Evolutionary conservation across 1,140 invertebrate genomes (phyloP).

Genomic region (Leptinotarsa undecemlineata): DNA sequence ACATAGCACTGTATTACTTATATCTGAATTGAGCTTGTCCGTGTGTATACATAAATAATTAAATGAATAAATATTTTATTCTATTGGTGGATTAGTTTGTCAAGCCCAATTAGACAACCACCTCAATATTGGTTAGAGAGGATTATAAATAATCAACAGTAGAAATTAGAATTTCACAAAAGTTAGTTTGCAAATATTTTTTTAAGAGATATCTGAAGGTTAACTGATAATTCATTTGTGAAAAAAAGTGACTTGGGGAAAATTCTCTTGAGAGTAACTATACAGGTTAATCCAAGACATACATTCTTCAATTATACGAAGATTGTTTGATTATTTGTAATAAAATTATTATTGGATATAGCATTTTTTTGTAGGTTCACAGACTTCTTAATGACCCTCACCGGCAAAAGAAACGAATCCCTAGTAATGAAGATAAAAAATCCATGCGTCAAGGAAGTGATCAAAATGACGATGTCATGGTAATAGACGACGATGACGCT

Average conservation of each 20-base stretch:
- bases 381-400: slow-evolving; percentile 23
- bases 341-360: slow-evolving; percentile 6
- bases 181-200: no score
- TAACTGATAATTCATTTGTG: no score
- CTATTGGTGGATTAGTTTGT: background rate
- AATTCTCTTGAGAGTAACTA: no score
- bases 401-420: background rate
- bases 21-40: no score
- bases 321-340: background rate
- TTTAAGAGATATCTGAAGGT: no score
- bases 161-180: background rate
- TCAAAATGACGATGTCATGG: slow-evolving; percentile 11
- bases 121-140: background rate
- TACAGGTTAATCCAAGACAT: no score
- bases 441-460: background rate
- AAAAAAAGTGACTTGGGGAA: no score
- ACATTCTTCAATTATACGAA: no score
- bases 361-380: slow-evolving; percentile 16
- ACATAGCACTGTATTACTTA: no score
- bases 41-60: no score
- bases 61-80: no score
- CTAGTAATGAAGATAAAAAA: slow-evolving; percentile 8
- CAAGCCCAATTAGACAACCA: background rate
- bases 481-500: background rate
- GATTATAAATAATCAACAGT: slow-evolving; percentile 18